Conservation (phyloP, 2,797 vertebrate genomes). For the Discoglossus pictus region DNA sequence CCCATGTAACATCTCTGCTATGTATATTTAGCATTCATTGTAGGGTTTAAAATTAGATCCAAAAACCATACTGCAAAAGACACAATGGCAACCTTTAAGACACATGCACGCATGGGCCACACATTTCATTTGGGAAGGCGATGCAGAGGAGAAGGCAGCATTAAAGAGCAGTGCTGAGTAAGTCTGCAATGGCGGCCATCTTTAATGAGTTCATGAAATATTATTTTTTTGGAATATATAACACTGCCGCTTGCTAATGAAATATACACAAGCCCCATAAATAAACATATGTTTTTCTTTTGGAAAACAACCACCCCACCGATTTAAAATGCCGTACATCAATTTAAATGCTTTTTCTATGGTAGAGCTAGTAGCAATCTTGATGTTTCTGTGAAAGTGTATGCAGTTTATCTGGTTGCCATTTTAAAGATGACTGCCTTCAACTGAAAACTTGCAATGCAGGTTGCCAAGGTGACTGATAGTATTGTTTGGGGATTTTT, state of each 20-base stretch:
- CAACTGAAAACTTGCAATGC: slow-evolving; percentile 21
- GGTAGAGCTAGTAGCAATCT: too few species aligned
- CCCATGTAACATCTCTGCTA: slow-evolving; percentile 11
- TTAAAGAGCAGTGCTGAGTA: slow-evolving; percentile 19
- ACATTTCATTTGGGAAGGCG: slow-evolving; percentile 27
- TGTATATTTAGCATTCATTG: too few species aligned
- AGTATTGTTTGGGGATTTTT: slow-evolving; percentile 13
- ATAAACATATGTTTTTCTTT: too few species aligned
- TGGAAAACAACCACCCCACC: too few species aligned
- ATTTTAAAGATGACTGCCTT: slow-evolving; percentile 48
- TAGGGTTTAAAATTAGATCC: neutral
- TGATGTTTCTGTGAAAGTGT: too few species aligned
- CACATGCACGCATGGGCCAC: slow-evolving; percentile 32
- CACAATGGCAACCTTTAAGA: slow-evolving; percentile 42
- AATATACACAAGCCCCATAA: too few species aligned
- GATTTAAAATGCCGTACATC: too few species aligned
- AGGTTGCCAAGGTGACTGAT: slow-evolving; percentile 48
- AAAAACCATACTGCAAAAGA: slow-evolving; percentile 34
- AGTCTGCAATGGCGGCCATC: slow-evolving; percentile 35
- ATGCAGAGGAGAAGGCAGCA: slow-evolving; percentile 33
- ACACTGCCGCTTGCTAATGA: too few species aligned
- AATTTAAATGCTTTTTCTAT: too few species aligned
- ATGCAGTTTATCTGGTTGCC: neutral
- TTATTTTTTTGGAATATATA: too few species aligned
- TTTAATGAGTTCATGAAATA: slow-evolving; percentile 21